These are phyloP conservation scores for Umimayanthus kanabou DNA, from an alignment of 92 coral and sea anemone genomes.

Conservation along the genomic window DNA sequence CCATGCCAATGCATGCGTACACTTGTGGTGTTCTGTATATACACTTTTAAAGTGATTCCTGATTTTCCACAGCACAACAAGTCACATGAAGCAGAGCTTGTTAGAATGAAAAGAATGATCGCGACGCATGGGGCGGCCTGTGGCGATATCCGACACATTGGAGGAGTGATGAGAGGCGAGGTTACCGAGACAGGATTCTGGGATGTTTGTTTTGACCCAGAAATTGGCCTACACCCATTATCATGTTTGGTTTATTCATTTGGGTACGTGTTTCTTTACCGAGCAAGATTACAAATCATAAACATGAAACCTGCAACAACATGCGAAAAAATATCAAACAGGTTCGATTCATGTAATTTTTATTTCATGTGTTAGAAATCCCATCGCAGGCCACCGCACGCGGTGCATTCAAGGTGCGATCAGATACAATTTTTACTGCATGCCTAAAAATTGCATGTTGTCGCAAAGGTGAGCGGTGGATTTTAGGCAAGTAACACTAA, in stretches of 20 bases:
- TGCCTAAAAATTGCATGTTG: too few relatives aligned
- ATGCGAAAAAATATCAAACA: too few relatives aligned
- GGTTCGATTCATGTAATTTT: too few relatives aligned
- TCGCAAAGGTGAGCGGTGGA: too few relatives aligned
- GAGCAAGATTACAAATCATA: background rate
- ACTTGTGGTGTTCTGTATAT: background rate
- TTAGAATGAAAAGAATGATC: slow-evolving; percentile 39
- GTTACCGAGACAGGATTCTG: slow-evolving; percentile 36
- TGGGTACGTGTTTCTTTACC: slow-evolving; percentile 5
- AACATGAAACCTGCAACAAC: too few relatives aligned
- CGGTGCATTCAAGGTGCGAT: too few relatives aligned
- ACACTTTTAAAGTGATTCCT: background rate
- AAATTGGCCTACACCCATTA: slow-evolving; percentile 11
- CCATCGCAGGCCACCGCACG: too few relatives aligned
- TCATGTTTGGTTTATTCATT: slow-evolving; percentile 37
- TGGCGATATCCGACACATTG: slow-evolving; percentile 35
- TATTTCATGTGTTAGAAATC: too few relatives aligned
- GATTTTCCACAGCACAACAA: slow-evolving; percentile 8
- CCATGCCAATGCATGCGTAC: background rate
- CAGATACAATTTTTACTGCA: too few relatives aligned
- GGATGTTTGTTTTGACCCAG: slow-evolving; percentile 36
- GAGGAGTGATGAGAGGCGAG: slow-evolving; percentile 33
- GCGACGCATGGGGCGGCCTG: slow-evolving; percentile 44
- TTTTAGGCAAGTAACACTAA: too few relatives aligned
- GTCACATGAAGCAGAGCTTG: slow-evolving; percentile 18